These are phyloP conservation scores for Onychostoma macrolepis DNA, from an alignment of 2,113 vertebrate species.

Conservation along the genomic window DNA sequence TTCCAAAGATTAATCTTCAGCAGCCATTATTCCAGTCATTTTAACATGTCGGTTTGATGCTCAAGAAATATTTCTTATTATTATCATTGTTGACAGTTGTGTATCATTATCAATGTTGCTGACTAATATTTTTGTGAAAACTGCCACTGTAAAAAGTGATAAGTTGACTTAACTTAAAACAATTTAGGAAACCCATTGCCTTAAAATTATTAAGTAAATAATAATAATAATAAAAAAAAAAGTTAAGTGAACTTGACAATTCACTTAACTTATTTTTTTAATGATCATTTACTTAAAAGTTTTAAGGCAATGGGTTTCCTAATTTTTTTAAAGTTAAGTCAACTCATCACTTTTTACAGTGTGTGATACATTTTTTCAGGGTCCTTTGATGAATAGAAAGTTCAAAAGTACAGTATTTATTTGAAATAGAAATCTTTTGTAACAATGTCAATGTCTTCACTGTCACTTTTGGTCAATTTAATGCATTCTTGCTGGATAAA, in stretches of 20 bases:
- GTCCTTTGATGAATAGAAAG: background rate
- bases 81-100: background rate
- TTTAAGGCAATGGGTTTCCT: no score
- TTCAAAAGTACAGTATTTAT: background rate
- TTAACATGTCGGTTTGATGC: background rate
- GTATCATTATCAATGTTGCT: background rate
- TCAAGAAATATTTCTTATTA: background rate
- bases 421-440: background rate
- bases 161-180: no score
- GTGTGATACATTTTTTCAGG: background rate
- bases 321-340: no score
- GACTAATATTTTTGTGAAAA: background rate
- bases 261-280: no score
- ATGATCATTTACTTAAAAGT: no score
- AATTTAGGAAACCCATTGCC: no score
- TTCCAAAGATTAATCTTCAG: background rate
- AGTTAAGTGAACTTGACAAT: no score
- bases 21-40: background rate
- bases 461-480: background rate
- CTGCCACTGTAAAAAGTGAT: no score
- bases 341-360: no score
- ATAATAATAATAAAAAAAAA: no score
- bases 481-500: background rate
- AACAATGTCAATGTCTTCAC: background rate
- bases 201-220: no score